A percentile compares a stretch with the other conserved stretches of the same genome.
Conservation (phyloP, 2,113 vertebrate genomes). For the Scomber colias region DNA sequence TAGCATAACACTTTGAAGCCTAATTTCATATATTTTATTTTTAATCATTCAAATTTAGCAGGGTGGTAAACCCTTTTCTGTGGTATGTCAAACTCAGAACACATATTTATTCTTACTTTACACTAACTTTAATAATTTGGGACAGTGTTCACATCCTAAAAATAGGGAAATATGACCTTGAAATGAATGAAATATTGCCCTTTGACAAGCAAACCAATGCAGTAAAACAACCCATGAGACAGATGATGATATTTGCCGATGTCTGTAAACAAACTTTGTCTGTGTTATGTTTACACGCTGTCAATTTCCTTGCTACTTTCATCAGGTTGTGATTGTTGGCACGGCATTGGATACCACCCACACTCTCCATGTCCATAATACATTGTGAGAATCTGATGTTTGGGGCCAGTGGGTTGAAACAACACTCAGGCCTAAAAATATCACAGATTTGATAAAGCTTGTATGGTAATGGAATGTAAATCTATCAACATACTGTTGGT, state of each 20-base stretch:
- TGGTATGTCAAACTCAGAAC: too few species aligned
- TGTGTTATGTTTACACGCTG: slow-evolving; percentile 39
- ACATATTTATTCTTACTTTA: too few species aligned
- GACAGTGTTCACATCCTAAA: not conserved
- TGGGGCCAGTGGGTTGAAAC: not conserved
- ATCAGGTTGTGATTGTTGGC: slow-evolving; percentile 49
- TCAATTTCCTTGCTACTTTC: slow-evolving; percentile 38
- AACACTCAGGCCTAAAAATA: slow-evolving; percentile 15
- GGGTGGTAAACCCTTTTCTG: too few species aligned
- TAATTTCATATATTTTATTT: too few species aligned
- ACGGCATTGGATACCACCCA: slow-evolving; percentile 52
- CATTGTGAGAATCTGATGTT: not conserved
- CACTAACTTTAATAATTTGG: not conserved
- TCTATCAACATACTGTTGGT: not conserved
- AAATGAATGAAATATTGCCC: not conserved
- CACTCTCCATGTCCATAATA: not conserved
- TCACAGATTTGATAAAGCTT: slow-evolving; percentile 3
- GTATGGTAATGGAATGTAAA: not conserved
- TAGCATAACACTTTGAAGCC: too few species aligned
- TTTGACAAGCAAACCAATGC: not conserved
- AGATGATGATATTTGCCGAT: slow-evolving; percentile 37
- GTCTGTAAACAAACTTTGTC: slow-evolving; percentile 9
- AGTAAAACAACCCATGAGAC: not conserved
- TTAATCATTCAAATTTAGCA: too few species aligned
- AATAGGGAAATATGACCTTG: not conserved